Base-by-base conservation (phyloP, 2,888 invertebrate species). In the Listrodromus nycthemerus region DNA sequence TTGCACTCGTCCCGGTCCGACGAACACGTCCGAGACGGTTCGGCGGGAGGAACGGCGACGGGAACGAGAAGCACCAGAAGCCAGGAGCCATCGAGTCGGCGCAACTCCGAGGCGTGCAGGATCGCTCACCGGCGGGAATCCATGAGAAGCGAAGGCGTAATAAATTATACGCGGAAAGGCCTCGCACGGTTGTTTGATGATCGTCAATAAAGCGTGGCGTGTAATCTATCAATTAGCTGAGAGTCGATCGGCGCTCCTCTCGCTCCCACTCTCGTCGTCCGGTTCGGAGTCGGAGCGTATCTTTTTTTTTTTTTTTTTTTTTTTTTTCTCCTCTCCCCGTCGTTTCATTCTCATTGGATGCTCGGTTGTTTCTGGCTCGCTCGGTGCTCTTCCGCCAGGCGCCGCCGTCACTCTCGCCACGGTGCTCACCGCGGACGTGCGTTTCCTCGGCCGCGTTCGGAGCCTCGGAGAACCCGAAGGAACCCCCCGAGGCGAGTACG, bases 171-270 rank as follows among this genome's bases (percentile, higher is more conserved):
- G 78, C 78, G 65, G 79, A 71, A 82, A 80, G 76, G 75, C 58
- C 79, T 73, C 71, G 75, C 85, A 61, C 79, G 84, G 84, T 85
- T 85, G 70, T 82, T 86, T 86, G 86, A 87, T 85, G 86, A 87
- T 86, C 83, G 83, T 86, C 87, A 86, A 88, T 89, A 88, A 87
- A 87, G 83, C 85, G 84, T 85, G 84, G 83, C 86, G 82, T 87
- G 85, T 87, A 88, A 89, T 89, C 88, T 89, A 88, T 89, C 87
- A 87, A 88, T 89, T 87, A 88, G 86, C 70, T 79, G 82, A 85
- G 76, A 83, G 74, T 80, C 79, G 83, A 83, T 87, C 86, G 78
- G 55, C 48, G 10, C 83, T 45, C 41, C 71, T 75, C 85, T 67
- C 74, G 67, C 80, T 75, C 71, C n/a, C 63, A 73, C 61, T 37